Percentiles rank a stretch among this genome's conserved stretches.
Evolutionary conservation across 2,797 vertebrate genomes (phyloP).

Genomic region (Tokudaia muenninki): DNA sequence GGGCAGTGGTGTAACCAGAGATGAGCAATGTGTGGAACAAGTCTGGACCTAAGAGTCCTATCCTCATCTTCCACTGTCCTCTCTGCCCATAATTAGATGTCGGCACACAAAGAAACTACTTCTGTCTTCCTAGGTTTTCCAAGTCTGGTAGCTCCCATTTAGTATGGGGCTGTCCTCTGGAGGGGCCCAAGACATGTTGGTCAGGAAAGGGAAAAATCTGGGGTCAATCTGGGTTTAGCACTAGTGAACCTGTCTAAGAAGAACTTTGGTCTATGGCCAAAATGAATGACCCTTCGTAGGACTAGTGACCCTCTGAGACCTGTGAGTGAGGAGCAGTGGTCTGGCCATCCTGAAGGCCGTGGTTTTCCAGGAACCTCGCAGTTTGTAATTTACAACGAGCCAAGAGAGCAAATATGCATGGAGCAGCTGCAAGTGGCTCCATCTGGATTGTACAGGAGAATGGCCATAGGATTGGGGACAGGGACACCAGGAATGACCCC

Average conservation of each 20-base stretch:
- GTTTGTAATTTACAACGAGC: background rate
- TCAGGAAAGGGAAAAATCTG: background rate
- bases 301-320: background rate
- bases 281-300: background rate
- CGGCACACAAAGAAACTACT: background rate
- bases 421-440: background rate
- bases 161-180: background rate
- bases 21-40: background rate
- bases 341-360: background rate
- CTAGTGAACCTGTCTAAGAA: constrained; percentile 8
- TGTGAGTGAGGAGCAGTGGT: background rate
- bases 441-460: background rate
- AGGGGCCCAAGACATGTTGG: background rate
- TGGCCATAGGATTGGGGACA: background rate
- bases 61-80: constrained; percentile 26
- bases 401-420: background rate
- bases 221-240: background rate
- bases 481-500: background rate
- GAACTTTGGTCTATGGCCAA: background rate
- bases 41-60: constrained; percentile 2
- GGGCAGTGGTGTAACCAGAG: background rate
- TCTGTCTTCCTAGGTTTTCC: constrained; percentile 12
- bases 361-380: background rate
- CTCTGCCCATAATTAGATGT: constrained; percentile 3
- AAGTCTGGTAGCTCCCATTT: background rate